Base-by-base conservation (phyloP, 1,140 invertebrate genomes). In the Lordiphosa stackelbergi region DNA sequence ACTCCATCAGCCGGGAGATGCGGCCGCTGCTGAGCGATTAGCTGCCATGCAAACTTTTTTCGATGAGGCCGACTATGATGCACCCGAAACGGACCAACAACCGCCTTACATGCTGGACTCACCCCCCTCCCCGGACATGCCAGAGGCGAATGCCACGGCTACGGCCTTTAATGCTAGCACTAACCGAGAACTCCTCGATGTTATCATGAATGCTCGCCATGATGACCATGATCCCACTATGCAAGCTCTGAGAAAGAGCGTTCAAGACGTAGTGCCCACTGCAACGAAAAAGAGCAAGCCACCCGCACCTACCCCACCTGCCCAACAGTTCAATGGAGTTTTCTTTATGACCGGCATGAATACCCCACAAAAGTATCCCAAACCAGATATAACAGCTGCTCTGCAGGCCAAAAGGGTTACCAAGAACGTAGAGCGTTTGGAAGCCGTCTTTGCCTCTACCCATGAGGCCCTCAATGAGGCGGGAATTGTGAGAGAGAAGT, bases 371-470 rank as follows among this genome's bases (percentile, higher is more conserved):
- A 85, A 85, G 57, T 77, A 88, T 59, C 81, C 86, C 16, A 73
- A 88, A 60, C 73, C 87, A 7, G 90, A 90, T 88, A 89, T 89
- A 66, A 89, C 89, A 34, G 90, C 69, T 60, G 88, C 88, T 65
- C 89, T 88, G 59, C 90, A 89, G 86, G 90, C 88, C 43, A 90
- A 90, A 46, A 89, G 90, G 31, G 88, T 93, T 45, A 93, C 93
- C 1, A 95, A 95, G 87, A 95, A 93, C 54, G 86, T 95, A 28
- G 94, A 95, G 57, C 90, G 93, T 46, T 92, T 95, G 4, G 93
- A 94, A 66, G 93, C 94, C 68, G 75, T 70, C 10, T 85, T 85
- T 12, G 73, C 84, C 19, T 63, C 62, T 48, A 90, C 92, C 1
- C 58, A 74, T 49, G 48, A 73, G 57, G 53, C 38, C 3, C 91